A percentile compares a stretch with the other conserved stretches of the same genome.
These are phyloP conservation scores for Aplysina aerophoba DNA, from an alignment of 37 sponge, comb jelly and placozoan genomes.

Conservation along the genomic window DNA sequence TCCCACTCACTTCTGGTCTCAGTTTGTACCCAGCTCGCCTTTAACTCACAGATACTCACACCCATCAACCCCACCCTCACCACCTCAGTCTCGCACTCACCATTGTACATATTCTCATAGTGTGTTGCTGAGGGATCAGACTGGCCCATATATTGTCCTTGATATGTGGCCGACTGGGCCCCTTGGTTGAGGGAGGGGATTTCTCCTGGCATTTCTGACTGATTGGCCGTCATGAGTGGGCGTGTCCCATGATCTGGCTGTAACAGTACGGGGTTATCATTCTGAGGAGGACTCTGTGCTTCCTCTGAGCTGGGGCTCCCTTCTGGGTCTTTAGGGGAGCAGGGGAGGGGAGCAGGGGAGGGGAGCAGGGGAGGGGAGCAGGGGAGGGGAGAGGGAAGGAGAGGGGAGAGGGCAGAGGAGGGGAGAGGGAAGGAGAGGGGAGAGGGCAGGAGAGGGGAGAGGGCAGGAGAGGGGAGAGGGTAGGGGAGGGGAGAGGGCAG, in stretches of 20 bases:
- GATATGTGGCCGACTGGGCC: conserved; percentile 26
- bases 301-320: neutral
- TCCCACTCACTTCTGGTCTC: too few relatives aligned
- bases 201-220: neutral
- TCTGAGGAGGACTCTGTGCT: neutral
- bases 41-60: too few relatives aligned
- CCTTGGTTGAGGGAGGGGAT: neutral
- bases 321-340: neutral
- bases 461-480: conserved; percentile 1
- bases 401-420: neutral
- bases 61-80: too few relatives aligned
- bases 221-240: conserved; percentile 4
- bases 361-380: too few relatives aligned
- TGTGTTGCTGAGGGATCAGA: neutral
- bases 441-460: neutral
- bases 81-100: too few relatives aligned
- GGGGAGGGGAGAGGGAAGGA: neutral
- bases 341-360: conserved; percentile 19
- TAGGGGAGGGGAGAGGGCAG: conserved; percentile 6
- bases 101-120: neutral
- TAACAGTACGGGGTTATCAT: neutral
- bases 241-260: conserved; percentile 32
- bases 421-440: neutral
- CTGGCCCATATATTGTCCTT: neutral
- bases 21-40: too few relatives aligned